These are phyloP conservation scores for Bombus sylvicola DNA, from an alignment of 1,140 invertebrate genomes.

Conservation along the genomic window DNA sequence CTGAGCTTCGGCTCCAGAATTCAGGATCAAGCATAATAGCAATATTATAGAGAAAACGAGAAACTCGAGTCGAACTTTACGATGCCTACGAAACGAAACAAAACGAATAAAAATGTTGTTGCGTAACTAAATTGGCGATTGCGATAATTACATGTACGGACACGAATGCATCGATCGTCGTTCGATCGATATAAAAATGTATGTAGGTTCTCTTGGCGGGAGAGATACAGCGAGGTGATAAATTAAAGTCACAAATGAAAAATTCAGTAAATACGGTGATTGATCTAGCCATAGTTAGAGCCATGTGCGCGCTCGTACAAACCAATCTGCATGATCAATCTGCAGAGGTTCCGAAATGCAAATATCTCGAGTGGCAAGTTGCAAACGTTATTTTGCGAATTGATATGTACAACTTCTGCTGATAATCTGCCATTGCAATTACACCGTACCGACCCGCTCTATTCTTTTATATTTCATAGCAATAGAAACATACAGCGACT, in stretches of 20 bases:
- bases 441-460: too few species aligned
- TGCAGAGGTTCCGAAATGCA: neutral
- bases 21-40: slow-evolving; percentile 63
- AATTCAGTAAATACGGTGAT: neutral
- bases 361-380: neutral
- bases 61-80: slow-evolving; percentile 48
- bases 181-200: neutral
- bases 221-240: neutral
- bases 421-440: neutral
- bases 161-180: neutral
- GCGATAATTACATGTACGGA: too few species aligned
- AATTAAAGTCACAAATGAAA: neutral
- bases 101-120: neutral
- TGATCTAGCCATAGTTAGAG: neutral
- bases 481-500: too few species aligned
- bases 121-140: neutral
- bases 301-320: too few species aligned
- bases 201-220: neutral
- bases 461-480: neutral
- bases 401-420: neutral
- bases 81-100: slow-evolving; percentile 41
- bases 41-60: slow-evolving; percentile 55
- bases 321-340: neutral
- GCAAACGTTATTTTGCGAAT: neutral
- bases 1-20: slow-evolving; percentile 67